These are phyloP conservation scores for Sminthurides bifidus DNA, from an alignment of 1,140 invertebrate species.

Conservation along the genomic window DNA sequence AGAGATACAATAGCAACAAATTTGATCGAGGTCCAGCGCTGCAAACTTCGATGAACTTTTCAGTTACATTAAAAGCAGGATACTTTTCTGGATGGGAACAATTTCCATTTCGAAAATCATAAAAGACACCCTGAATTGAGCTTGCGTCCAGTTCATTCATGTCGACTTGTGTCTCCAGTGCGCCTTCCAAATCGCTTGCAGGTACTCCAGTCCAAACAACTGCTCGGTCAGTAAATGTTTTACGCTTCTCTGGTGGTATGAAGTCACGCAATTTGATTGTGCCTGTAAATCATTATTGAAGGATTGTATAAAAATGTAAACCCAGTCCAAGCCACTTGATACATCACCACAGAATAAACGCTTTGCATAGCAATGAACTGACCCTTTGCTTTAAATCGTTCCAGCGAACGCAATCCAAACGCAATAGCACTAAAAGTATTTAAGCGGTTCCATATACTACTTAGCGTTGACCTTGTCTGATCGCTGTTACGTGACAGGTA, in stretches of 20 bases:
- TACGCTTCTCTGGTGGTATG: conserved; percentile 1
- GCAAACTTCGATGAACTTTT: conserved; percentile 11
- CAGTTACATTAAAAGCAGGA: not conserved
- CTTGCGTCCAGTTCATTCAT: conserved; percentile 9
- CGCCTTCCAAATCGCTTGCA: conserved; percentile 1
- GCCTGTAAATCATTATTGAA: not conserved
- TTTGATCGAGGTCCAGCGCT: conserved; percentile 1
- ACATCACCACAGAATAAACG: too few species aligned
- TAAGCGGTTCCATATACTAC: too few species aligned
- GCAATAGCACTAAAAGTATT: too few species aligned
- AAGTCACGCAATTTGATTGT: conserved; percentile 12
- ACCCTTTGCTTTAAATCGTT: too few species aligned
- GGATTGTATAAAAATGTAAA: too few species aligned
- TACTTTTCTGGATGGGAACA: conserved; percentile 10
- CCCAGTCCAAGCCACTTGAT: too few species aligned
- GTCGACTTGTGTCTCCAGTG: conserved; percentile 12
- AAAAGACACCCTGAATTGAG: conserved; percentile 11
- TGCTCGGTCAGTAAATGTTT: conserved; percentile 5
- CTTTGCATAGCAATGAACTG: too few species aligned
- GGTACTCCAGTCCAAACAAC: not conserved
- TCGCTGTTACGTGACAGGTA: too few species aligned
- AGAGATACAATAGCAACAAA: conserved; percentile 9
- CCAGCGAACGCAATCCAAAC: too few species aligned
- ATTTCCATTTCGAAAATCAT: conserved; percentile 14
- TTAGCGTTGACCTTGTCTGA: too few species aligned